Percentiles rank a stretch among this genome's conserved stretches.
These are phyloP conservation scores for Artibeus lituratus DNA, from an alignment of 2,797 vertebrate genomes.

Conservation along the genomic window DNA sequence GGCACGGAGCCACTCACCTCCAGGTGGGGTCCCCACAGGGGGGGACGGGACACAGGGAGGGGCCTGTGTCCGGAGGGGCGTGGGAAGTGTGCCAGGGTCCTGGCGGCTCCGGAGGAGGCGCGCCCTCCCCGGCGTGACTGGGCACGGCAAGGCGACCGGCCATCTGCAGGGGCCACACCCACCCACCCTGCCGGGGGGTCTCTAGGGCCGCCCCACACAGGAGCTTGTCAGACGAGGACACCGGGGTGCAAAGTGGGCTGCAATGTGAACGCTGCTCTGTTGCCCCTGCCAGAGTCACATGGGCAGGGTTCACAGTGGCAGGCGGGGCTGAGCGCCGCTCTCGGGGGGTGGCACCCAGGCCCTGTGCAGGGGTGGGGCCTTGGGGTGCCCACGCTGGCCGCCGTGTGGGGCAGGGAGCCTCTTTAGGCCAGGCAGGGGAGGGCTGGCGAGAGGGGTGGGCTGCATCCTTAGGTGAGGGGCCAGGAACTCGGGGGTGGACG, in stretches of 20 bases:
- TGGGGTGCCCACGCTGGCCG: background rate
- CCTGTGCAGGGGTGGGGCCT: background rate
- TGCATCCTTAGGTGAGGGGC: background rate
- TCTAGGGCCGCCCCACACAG: fast-evolving
- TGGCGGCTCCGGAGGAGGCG: fast-evolving
- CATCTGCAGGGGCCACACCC: background rate
- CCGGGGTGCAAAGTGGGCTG: background rate
- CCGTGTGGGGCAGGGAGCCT: fast-evolving
- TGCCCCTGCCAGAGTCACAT: fast-evolving
- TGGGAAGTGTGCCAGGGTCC: fast-evolving
- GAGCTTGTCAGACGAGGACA: background rate
- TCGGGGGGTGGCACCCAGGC: background rate
- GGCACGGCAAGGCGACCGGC: fast-evolving
- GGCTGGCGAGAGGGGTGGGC: background rate
- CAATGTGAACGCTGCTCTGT: background rate
- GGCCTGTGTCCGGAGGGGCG: background rate
- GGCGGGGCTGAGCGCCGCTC: fast-evolving
- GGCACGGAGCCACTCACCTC: background rate
- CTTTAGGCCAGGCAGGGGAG: fast-evolving
- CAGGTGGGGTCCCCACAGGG: background rate
- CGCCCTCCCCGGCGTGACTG: fast-evolving
- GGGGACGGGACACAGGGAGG: background rate
- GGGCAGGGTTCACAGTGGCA: background rate
- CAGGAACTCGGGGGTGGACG: background rate
- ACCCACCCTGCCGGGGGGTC: background rate